Evolutionary conservation across 2,797 vertebrate genomes (phyloP).

Genomic region (Alectoris magna): DNA sequence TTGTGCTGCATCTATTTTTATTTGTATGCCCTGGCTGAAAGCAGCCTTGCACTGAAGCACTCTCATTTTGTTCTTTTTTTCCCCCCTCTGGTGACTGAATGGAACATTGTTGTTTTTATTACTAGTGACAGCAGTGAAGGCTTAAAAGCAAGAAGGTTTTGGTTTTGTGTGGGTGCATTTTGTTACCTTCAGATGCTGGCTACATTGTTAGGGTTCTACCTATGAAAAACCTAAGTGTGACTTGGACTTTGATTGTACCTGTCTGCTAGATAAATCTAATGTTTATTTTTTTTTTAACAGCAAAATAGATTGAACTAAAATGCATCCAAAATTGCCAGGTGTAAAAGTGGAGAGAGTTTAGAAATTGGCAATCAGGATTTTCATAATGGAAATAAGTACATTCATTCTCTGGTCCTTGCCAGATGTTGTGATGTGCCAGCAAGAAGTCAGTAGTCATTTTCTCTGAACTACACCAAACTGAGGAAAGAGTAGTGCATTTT

Average conservation of each 20-base stretch:
- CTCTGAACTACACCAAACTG: neutral
- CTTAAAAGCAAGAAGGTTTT: neutral
- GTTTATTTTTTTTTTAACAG: neutral
- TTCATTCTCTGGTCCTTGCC: neutral
- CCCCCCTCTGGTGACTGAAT: neutral
- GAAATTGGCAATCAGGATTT: constrained; percentile 5
- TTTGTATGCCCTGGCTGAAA: neutral
- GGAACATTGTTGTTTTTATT: neutral
- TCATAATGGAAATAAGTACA: neutral
- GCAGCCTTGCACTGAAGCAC: neutral
- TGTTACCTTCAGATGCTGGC: neutral
- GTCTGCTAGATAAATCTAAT: neutral
- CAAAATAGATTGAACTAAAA: neutral
- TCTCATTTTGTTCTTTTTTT: neutral
- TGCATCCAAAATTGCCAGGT: neutral
- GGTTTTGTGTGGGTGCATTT: neutral
- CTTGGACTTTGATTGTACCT: neutral
- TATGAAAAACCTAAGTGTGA: neutral
- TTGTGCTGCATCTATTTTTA: neutral
- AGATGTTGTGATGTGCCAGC: neutral
- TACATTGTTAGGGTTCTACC: neutral
- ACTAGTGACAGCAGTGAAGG: neutral
- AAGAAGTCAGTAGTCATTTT: neutral
- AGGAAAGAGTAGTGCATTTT: neutral
- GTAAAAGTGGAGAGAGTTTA: neutral